Base-by-base conservation (phyloP, 2,113 vertebrate genomes). In the Anoplopoma fimbria region DNA sequence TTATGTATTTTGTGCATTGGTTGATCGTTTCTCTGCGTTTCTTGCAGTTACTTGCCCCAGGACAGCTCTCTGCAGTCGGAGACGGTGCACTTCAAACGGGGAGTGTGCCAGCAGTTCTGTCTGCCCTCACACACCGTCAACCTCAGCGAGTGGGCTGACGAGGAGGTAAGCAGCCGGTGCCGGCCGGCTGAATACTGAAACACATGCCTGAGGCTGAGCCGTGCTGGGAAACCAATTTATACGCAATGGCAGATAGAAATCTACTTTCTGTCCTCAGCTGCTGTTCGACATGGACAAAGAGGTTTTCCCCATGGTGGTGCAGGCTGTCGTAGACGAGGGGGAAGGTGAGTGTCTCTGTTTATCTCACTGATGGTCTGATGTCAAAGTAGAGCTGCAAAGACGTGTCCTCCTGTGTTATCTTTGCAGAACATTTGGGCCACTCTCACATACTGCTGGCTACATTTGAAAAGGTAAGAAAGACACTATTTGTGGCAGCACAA, bases 41-140 rank as follows among this genome's bases (percentile, higher is more conserved):
- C 58, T 21, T 82, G 42, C 83, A 99, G 98, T 67, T 99, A 99
- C 93, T 90, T 97, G 74, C 97, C 98, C 14, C 97, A 96, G 93
- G 97, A 99, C 92, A 94, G 90, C 92, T 96, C 96, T 38, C 94
- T 99, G 84, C 98, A 99, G 94, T 99, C 98, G 0, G 98, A 99
- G 94, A 99, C 97, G 0, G 96, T 98, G 79, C 96, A 96, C 88
- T 99, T 97, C 89, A 98, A 98, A 93, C 91, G 96, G 4, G 98
- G 98, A 0, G 97, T 98, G 65, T 97, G 96, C 89, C 98, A 99
- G 94, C 98, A 99, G 94, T 99, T 99, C 95, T 98, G 97, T 40
- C 92, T 99, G 83, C 98, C 98, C 31, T 98, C 98, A 15, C 98
- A 99, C 88, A 97, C 96, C 0, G 95, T 99, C 60, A 98, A 99